Conservation (phyloP, 2,888 invertebrate species). For the Cryptosula pallasiana region DNA sequence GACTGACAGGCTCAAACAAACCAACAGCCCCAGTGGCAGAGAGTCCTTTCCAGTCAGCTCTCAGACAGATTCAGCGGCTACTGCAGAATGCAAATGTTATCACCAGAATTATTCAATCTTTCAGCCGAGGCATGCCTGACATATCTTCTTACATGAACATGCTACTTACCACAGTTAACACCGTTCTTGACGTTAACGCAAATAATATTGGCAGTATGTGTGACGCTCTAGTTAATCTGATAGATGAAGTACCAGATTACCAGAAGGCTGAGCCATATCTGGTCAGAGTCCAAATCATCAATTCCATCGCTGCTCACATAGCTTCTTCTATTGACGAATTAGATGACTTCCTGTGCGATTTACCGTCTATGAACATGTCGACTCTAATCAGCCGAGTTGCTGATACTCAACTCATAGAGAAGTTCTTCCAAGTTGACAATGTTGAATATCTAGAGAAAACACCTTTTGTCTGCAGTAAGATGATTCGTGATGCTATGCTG, state of each 20-base stretch:
- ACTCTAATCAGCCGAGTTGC: slow-evolving; percentile 20
- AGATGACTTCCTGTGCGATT: slow-evolving; percentile 27
- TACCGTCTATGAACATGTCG: slow-evolving; percentile 23
- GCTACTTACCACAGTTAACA: background rate
- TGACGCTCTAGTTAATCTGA: slow-evolving; percentile 3
- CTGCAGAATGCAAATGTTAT: slow-evolving; percentile 6
- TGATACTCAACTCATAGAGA: slow-evolving; percentile 25
- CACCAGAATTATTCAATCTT: background rate
- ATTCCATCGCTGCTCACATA: background rate
- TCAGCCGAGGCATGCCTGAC: slow-evolving; percentile 13
- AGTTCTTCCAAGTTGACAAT: slow-evolving; percentile 20
- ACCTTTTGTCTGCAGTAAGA: background rate
- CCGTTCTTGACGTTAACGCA: background rate
- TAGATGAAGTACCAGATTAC: background rate
- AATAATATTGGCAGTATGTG: slow-evolving; percentile 15
- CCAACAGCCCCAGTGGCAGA: background rate
- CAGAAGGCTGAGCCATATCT: background rate
- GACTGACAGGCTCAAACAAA: background rate
- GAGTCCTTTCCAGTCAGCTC: background rate
- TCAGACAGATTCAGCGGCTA: slow-evolving; percentile 1
- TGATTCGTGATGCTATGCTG: slow-evolving; percentile 5
- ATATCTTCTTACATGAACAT: background rate
- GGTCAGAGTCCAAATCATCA: background rate
- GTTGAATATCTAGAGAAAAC: background rate
- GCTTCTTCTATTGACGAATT: slow-evolving; percentile 24